A percentile compares a stretch with the other conserved stretches of the same genome.
Evolutionary conservation across 2,113 vertebrate genomes (phyloP).

Genomic region (Glaucomys volans): DNA sequence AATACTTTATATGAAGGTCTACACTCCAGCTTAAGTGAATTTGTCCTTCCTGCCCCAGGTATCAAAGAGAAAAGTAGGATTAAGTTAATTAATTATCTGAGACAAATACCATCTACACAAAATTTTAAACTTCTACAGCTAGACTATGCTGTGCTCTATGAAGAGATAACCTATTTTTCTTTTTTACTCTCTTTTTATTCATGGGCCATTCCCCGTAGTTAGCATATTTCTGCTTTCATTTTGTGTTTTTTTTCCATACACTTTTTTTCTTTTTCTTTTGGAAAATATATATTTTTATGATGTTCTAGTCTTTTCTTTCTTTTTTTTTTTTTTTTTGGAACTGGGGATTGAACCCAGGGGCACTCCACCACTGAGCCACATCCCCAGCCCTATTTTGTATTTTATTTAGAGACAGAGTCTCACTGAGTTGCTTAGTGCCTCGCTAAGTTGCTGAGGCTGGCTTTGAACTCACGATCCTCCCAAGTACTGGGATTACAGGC

Average conservation of each 20-base stretch:
- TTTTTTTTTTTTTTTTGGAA: no score
- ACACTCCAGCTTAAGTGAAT: background rate
- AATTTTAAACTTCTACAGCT: background rate
- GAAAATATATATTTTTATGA: slow-evolving; percentile 48
- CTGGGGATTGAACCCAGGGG: no score
- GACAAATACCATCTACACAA: background rate
- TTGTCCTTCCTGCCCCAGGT: background rate
- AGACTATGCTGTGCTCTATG: background rate
- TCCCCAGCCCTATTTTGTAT: no score
- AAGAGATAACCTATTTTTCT: background rate
- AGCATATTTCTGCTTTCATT: slow-evolving; percentile 26
- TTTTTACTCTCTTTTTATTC: background rate
- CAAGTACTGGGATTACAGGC: no score
- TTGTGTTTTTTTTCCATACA: background rate
- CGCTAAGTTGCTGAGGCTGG: no score
- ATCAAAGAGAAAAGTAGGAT: slow-evolving; percentile 10
- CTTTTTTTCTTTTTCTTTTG: slow-evolving; percentile 24
- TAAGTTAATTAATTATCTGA: slow-evolving; percentile 37
- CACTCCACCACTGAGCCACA: no score
- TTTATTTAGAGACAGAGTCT: no score
- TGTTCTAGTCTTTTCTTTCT: slow-evolving; percentile 46
- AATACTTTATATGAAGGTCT: slow-evolving; percentile 3
- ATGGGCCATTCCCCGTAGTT: background rate
- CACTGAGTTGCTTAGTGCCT: no score
- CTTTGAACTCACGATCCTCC: no score